These are phyloP conservation scores for Trypoxylon attenuatum DNA, from an alignment of 2,888 invertebrate species.

Conservation along the genomic window DNA sequence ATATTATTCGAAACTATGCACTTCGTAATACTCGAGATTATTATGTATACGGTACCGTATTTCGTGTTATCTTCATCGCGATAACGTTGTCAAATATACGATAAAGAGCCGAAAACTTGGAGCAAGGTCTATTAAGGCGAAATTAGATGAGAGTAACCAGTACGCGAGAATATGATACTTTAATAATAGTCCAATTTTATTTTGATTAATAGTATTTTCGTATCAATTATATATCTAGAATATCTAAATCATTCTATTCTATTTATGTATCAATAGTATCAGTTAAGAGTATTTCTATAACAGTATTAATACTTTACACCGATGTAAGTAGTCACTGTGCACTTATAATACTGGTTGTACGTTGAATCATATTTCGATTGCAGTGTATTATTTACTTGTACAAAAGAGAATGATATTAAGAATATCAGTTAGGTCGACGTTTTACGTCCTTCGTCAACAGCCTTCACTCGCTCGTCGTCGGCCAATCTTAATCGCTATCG, in stretches of 20 bases:
- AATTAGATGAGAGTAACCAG: background rate
- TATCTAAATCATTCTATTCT: too few species aligned
- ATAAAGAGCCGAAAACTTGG: conserved; percentile 29
- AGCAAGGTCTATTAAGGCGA: background rate
- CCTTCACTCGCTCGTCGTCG: background rate
- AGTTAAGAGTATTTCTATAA: too few species aligned
- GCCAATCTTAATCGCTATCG: conserved; percentile 50
- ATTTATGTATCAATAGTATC: too few species aligned
- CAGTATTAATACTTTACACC: too few species aligned
- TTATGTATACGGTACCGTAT: background rate
- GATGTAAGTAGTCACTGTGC: too few species aligned
- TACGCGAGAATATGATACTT: background rate
- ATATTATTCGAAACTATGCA: too few species aligned
- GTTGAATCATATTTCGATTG: background rate
- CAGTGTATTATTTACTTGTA: background rate
- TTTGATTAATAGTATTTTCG: too few species aligned
- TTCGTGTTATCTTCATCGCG: conserved; percentile 30
- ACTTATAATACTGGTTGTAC: background rate
- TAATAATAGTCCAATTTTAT: too few species aligned
- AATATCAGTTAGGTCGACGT: background rate
- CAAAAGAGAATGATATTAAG: background rate
- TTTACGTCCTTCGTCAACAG: conserved; percentile 7
- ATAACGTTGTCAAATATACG: conserved; percentile 43
- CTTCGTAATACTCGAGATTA: too few species aligned
- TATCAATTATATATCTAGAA: too few species aligned